These are phyloP conservation scores for Tiliqua scincoides DNA, from an alignment of 2,113 vertebrate species.

Conservation along the genomic window DNA sequence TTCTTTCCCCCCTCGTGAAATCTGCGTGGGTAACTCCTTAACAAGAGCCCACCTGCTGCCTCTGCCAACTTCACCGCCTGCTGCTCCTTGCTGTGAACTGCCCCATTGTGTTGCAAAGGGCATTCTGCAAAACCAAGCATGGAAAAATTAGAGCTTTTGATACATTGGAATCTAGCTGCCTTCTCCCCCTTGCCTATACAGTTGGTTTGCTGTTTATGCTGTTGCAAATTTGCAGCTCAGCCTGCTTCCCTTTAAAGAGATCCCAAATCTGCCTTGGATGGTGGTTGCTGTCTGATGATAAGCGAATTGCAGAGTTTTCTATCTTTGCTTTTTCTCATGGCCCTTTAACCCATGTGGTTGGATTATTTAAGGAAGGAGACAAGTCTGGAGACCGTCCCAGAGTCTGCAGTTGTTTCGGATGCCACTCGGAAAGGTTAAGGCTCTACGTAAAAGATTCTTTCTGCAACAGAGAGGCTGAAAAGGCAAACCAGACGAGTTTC, in stretches of 20 bases:
- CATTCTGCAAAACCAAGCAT: conserved; percentile 11
- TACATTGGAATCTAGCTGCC: conserved; percentile 11
- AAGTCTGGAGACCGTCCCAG: conserved; percentile 66
- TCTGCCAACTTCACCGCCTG: background rate
- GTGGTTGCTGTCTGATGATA: conserved; percentile 52
- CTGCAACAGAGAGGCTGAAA: conserved; percentile 53
- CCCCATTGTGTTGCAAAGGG: conserved; percentile 23
- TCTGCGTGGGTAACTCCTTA: background rate
- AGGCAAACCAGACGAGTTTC: conserved; percentile 41
- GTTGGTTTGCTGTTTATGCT: background rate
- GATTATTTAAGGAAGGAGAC: conserved; percentile 70
- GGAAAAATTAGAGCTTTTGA: background rate
- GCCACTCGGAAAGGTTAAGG: conserved; percentile 67
- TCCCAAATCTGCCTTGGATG: conserved; percentile 42
- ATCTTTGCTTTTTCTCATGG: conserved; percentile 66
- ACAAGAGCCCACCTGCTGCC: background rate
- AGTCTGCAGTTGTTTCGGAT: conserved; percentile 67
- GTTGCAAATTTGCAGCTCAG: conserved; percentile 37
- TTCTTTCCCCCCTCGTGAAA: background rate
- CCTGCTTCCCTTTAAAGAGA: conserved; percentile 58
- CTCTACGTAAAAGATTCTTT: conserved; percentile 59
- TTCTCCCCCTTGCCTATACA: background rate
- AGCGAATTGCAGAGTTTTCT: conserved; percentile 57
- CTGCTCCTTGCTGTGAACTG: background rate
- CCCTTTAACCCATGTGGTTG: conserved; percentile 64